phyloP scores from a whole-genome alignment of 2,888 invertebrate species.

The Lasioglossum calceatum region DNA sequence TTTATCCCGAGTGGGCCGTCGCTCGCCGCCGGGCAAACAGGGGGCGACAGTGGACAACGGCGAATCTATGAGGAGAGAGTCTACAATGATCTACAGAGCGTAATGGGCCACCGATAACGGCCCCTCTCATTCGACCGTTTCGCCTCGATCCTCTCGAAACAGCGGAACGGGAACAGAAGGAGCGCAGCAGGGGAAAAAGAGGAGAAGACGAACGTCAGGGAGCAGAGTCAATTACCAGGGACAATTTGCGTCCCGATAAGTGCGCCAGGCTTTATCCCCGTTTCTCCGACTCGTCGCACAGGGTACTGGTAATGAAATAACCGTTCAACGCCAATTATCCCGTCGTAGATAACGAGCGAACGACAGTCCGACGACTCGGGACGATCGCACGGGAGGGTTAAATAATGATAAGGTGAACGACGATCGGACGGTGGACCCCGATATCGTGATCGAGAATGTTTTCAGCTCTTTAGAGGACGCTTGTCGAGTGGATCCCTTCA shows the following conservation, averaged over 20 bases:
- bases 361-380: conserved; percentile 30
- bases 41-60: background rate
- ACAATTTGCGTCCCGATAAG: conserved; percentile 38
- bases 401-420: conserved; percentile 38
- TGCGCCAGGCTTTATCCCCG: conserved; percentile 8
- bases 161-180: background rate
- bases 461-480: background rate
- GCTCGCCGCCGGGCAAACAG: background rate
- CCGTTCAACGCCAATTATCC: conserved; percentile 45
- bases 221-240: conserved; percentile 26
- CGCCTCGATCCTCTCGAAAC: background rate
- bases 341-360: conserved; percentile 45
- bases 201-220: background rate
- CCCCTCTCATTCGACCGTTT: background rate
- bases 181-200: background rate
- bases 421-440: conserved; percentile 1
- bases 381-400: conserved; percentile 19
- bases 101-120: conserved; percentile 7
- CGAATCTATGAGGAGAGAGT: background rate
- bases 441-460: conserved; percentile 7
- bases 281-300: conserved; percentile 1
- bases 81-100: background rate
- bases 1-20: conserved; percentile 17
- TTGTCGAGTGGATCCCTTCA: background rate
- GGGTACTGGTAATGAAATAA: conserved; percentile 44